phyloP scores from a whole-genome alignment of 2,888 invertebrate genomes.

The Diogma glabrata region DNA sequence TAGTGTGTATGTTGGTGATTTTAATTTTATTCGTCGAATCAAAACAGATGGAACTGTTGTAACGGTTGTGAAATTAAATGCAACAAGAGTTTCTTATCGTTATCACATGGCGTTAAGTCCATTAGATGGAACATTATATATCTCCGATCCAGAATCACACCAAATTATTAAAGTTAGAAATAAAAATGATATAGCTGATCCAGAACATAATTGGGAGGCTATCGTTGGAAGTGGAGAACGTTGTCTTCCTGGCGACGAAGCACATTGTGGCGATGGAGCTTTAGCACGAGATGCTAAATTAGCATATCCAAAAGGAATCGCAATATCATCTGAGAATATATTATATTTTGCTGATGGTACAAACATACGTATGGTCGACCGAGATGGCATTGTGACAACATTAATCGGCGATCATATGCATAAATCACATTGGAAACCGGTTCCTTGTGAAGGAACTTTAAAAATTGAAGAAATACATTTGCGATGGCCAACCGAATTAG shows the following conservation, averaged over 20 bases:
- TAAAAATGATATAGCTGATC: constrained; percentile 69
- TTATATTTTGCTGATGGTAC: constrained; percentile 94
- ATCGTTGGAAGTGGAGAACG: constrained; percentile 91
- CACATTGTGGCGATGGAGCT: constrained; percentile 93
- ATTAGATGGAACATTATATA: constrained; percentile 83
- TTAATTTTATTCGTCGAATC: constrained; percentile 82
- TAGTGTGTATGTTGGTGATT: constrained; percentile 89
- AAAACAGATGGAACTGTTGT: constrained; percentile 63
- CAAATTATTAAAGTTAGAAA: constrained; percentile 82
- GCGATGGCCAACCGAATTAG: constrained; percentile 91
- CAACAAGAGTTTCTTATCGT: constrained; percentile 86
- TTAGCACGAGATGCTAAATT: constrained; percentile 85
- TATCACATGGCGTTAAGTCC: constrained; percentile 96
- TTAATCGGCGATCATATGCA: constrained; percentile 89
- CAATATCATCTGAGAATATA: constrained; percentile 83
- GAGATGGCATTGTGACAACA: constrained; percentile 85
- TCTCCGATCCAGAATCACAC: constrained; percentile 92
- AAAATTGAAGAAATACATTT: constrained; percentile 89
- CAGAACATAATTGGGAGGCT: constrained; percentile 88
- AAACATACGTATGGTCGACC: constrained; percentile 84
- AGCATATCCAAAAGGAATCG: constrained; percentile 92
- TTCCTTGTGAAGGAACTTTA: constrained; percentile 81
- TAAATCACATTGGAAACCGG: constrained; percentile 86
- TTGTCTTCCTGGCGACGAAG: constrained; percentile 85
- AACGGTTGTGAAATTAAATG: constrained; percentile 48